Evolutionary conservation across 1,140 invertebrate genomes (phyloP), one percentile per base, ranked within the genome.

Genomic region (Saccostrea cuccullata): DNA sequence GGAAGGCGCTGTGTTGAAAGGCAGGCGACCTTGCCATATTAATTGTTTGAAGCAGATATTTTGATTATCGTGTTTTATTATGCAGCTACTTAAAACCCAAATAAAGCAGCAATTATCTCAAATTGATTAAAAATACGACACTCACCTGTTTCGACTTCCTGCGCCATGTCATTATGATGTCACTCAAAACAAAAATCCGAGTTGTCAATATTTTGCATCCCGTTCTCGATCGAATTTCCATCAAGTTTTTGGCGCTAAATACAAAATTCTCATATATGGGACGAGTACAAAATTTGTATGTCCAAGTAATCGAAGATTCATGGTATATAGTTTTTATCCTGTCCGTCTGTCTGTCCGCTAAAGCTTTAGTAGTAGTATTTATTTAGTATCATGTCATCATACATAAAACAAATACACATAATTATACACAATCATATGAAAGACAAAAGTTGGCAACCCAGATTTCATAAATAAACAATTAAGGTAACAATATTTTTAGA

Each of bases 161-260:
- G 89, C 89, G 89, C 89, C 89, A 90, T 90, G 89, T 90, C 89
- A 90, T 89, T 88, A 89, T 89, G 89, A 86, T 86, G 85, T 89
- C 88, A 89, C 86, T 84, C 36, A 40, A 64, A 86, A 87, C 23
- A 89, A 82, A 73, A 77, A 77, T 77, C 70, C 26, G 70, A 26
- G 30, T 77, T 77, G 26, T 77, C 70, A 15, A 77, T 77, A 77
- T 77, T 77, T 77, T 77, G 70, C 23, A 77, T 77, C 70, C 70
- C 70, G 70, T 77, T 77, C 70, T 77, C 70, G 70, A 77, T 77
- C 70, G 70, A 77, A 77, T 77, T 77, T 26, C 23, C 26, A 30
- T 77, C 70, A 77, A 36, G 23, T 36, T 77, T 36, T 30, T 30
- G 8, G 70, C 70, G 70, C 70, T 8, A 77, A 77, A 30, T 30